A percentile compares a stretch with the other conserved stretches of the same genome.
Evolutionary conservation across 2,888 invertebrate species (phyloP).

Genomic region (Unio pictorum): DNA sequence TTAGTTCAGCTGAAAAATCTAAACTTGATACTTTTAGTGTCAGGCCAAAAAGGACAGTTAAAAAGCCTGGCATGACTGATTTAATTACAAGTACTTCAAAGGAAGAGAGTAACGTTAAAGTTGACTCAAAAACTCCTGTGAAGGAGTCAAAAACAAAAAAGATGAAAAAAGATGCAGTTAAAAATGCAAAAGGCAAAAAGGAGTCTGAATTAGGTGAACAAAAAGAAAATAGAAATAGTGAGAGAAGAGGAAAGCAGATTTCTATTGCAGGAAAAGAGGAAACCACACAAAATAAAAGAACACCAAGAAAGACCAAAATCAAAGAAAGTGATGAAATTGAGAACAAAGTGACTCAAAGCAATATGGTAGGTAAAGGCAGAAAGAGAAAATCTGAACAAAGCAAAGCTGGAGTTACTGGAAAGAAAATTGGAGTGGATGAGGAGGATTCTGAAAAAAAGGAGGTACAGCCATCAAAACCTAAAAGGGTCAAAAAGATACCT

Average conservation of each 20-base stretch:
- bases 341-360: too few relatives aligned
- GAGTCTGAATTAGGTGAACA: constrained; percentile 8
- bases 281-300: not conserved
- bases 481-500: not conserved
- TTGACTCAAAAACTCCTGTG: constrained; percentile 4
- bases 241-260: not conserved
- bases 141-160: constrained; percentile 7
- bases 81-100: not conserved
- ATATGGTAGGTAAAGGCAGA: too few relatives aligned
- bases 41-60: constrained; percentile 4
- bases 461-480: not conserved
- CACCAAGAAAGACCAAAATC: too few relatives aligned
- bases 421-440: not conserved
- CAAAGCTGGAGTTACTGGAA: not conserved
- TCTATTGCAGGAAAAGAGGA: not conserved
- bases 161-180: constrained; percentile 4
- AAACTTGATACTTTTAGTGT: too few relatives aligned
- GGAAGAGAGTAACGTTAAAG: constrained; percentile 3
- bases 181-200: constrained; percentile 9
- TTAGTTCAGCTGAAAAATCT: too few relatives aligned
- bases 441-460: not conserved
- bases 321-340: too few relatives aligned
- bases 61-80: not conserved
- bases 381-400: not conserved
- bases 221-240: constrained; percentile 6